phyloP scores from a whole-genome alignment of 2,888 invertebrate species.

The Acanthosepion lycidas region DNA sequence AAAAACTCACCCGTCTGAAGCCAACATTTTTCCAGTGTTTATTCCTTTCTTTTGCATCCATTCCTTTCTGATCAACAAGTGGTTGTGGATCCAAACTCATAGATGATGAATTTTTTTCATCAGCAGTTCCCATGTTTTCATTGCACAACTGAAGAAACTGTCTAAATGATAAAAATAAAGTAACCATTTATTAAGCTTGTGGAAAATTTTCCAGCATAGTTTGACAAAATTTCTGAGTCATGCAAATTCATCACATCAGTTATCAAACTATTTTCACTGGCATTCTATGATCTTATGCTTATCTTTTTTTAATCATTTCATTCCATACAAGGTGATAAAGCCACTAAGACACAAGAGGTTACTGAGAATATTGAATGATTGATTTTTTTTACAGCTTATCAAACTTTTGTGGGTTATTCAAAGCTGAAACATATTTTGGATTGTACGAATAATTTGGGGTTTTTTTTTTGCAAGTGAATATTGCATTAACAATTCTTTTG shows the following conservation, averaged over 20 bases:
- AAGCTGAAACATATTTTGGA: no score
- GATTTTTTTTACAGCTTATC: no score
- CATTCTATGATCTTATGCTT: no score
- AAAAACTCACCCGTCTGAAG: background rate
- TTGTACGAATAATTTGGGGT: no score
- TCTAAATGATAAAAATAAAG: background rate
- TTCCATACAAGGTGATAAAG: no score
- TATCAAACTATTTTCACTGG: background rate
- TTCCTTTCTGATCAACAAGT: conserved; percentile 53
- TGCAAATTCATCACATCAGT: background rate
- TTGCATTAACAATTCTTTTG: no score
- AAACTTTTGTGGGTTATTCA: no score
- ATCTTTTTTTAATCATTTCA: background rate
- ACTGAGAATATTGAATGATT: no score
- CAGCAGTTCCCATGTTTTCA: background rate
- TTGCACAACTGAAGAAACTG: background rate
- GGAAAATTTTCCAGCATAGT: background rate
- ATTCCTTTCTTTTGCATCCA: conserved; percentile 57
- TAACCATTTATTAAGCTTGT: no score
- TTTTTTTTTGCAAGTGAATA: no score
- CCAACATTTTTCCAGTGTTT: conserved; percentile 52
- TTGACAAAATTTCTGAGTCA: background rate
- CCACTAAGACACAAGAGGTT: no score
- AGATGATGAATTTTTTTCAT: background rate
- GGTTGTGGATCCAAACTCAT: conserved; percentile 40